A percentile compares a stretch with the other conserved stretches of the same genome.
Conservation (phyloP, 2,797 vertebrate species). For the Mormyrus proboscirostris region DNA sequence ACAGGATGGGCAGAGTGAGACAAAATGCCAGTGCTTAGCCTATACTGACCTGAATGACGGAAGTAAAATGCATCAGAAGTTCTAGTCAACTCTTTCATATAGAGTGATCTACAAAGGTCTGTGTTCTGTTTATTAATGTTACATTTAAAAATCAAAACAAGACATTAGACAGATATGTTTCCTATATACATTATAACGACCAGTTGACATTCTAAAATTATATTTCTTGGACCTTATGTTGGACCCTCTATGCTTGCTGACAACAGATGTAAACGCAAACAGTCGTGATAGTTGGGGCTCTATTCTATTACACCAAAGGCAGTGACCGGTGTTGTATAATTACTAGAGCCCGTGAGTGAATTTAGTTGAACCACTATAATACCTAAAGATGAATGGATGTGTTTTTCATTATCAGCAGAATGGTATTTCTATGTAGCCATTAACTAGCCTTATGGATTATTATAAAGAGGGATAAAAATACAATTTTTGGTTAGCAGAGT, state of each 20-base stretch:
- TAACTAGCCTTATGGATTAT: background rate
- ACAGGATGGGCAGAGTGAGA: background rate
- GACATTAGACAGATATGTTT: background rate
- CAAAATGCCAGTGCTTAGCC: background rate
- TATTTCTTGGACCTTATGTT: background rate
- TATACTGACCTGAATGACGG: background rate
- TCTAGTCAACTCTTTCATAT: background rate
- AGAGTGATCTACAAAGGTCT: background rate
- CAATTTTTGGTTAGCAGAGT: background rate
- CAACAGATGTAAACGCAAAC: background rate
- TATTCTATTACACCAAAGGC: background rate
- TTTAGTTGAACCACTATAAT: background rate
- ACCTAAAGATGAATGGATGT: background rate
- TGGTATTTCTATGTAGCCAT: background rate
- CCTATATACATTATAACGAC: background rate
- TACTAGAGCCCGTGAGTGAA: background rate
- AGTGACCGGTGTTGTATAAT: background rate
- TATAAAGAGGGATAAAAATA: background rate
- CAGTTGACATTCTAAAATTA: background rate
- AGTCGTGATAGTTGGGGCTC: background rate
- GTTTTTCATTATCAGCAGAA: background rate
- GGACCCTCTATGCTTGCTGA: background rate
- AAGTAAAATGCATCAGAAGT: background rate
- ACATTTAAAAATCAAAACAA: background rate
- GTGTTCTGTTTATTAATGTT: background rate